Conservation (phyloP, 2,888 invertebrate genomes). For the Aphidoletes aphidimyza region DNA sequence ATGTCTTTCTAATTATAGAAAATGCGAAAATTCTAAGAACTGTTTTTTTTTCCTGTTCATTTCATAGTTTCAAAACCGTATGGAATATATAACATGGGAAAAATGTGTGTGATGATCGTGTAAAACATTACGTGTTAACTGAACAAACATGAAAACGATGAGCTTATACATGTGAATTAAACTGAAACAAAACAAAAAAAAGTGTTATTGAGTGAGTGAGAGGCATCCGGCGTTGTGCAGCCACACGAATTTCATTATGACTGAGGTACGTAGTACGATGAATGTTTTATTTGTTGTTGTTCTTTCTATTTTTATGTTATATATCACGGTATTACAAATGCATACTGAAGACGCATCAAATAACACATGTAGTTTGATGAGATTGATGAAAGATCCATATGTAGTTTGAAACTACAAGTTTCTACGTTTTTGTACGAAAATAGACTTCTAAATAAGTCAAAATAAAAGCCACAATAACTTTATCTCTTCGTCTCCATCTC, state of each 20-base stretch:
- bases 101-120: not conserved
- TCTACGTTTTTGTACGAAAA: not conserved
- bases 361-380: not conserved
- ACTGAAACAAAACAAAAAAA: too few species aligned
- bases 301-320: not conserved
- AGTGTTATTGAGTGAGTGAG: not conserved
- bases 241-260: not conserved
- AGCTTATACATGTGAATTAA: not conserved
- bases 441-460: not conserved
- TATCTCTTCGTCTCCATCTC: too few species aligned
- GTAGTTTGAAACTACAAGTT: too few species aligned
- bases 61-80: not conserved
- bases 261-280: not conserved
- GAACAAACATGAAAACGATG: not conserved
- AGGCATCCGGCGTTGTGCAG: constrained; percentile 19
- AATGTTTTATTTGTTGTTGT: too few species aligned
- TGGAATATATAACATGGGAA: constrained; percentile 11
- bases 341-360: not conserved
- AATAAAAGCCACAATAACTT: not conserved
- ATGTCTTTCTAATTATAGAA: constrained; percentile 6
- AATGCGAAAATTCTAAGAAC: constrained; percentile 24
- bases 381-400: too few species aligned
- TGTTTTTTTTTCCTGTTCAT: not conserved
- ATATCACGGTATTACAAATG: not conserved
- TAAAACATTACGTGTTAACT: constrained; percentile 1